A percentile compares a stretch with the other conserved stretches of the same genome.
Evolutionary conservation across 2,888 invertebrate species (phyloP).

Genomic region (Desoria tigrina): DNA sequence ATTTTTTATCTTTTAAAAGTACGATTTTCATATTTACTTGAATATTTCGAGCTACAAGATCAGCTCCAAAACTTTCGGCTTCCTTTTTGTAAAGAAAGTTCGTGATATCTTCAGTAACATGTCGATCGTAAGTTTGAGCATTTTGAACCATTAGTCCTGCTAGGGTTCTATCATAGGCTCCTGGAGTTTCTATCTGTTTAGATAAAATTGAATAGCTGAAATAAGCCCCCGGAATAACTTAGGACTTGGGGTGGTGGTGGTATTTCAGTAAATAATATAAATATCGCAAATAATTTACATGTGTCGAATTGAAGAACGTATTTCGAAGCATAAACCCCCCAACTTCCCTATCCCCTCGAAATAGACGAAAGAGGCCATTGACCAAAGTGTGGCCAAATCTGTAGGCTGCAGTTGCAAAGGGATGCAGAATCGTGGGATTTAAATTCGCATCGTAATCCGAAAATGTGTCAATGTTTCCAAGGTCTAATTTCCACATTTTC

Average conservation of each 20-base stretch:
- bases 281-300: neutral
- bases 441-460: constrained; percentile 17
- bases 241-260: neutral
- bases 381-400: neutral
- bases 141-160: constrained; percentile 54
- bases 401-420: constrained; percentile 28
- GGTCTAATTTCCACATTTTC: constrained; percentile 13
- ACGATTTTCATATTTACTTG: neutral
- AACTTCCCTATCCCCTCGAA: constrained; percentile 6
- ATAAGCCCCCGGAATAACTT: too few species aligned
- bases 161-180: constrained; percentile 51
- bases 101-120: constrained; percentile 54
- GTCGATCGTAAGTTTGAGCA: constrained; percentile 54
- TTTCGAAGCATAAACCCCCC: too few species aligned
- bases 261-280: neutral
- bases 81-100: constrained; percentile 44
- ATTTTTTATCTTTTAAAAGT: too few species aligned
- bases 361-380: neutral
- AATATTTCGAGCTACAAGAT: neutral
- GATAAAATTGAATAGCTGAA: too few species aligned
- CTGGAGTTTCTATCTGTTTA: too few species aligned
- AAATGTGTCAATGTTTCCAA: neutral
- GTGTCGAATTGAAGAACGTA: constrained; percentile 22
- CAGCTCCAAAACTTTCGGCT: neutral
- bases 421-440: constrained; percentile 26